Conservation (phyloP, 1,140 invertebrate species). For the Campoletis sonorensis region DNA sequence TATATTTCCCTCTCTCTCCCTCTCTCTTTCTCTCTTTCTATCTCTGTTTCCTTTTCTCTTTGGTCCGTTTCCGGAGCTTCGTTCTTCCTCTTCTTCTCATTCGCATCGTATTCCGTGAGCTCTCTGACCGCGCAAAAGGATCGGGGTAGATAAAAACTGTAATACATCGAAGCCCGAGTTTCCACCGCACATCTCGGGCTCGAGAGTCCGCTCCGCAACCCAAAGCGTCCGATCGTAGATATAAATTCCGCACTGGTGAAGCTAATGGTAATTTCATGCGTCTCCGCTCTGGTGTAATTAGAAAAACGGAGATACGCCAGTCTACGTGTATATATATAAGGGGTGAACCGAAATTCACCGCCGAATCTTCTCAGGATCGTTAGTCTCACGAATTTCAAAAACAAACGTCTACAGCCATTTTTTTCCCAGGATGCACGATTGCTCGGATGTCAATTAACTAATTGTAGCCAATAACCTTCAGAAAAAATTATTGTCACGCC, state of each 20-base stretch:
- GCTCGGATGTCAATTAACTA: too few species aligned
- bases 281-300: slow-evolving; percentile 48
- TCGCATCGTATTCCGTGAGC: slow-evolving; percentile 37
- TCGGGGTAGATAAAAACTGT: slow-evolving; percentile 54
- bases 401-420: not conserved
- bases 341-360: too few species aligned
- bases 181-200: not conserved
- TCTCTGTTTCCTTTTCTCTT: slow-evolving; percentile 31
- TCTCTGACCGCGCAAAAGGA: slow-evolving; percentile 37
- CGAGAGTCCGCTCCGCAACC: slow-evolving; percentile 23
- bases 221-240: slow-evolving; percentile 39
- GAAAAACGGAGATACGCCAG: slow-evolving; percentile 35
- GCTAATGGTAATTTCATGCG: slow-evolving; percentile 56
- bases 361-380: too few species aligned
- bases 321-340: slow-evolving; percentile 14
- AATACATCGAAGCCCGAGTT: slow-evolving; percentile 51
- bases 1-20: slow-evolving; percentile 24
- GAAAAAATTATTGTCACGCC: too few species aligned
- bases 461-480: too few species aligned
- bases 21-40: slow-evolving; percentile 25
- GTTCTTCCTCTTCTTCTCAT: slow-evolving; percentile 30
- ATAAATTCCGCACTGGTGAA: slow-evolving; percentile 48
- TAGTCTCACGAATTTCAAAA: too few species aligned
- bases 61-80: slow-evolving; percentile 61
- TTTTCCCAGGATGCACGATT: too few species aligned